Base-by-base conservation (phyloP, 2,888 invertebrate genomes). In the Amorpha juglandis region DNA sequence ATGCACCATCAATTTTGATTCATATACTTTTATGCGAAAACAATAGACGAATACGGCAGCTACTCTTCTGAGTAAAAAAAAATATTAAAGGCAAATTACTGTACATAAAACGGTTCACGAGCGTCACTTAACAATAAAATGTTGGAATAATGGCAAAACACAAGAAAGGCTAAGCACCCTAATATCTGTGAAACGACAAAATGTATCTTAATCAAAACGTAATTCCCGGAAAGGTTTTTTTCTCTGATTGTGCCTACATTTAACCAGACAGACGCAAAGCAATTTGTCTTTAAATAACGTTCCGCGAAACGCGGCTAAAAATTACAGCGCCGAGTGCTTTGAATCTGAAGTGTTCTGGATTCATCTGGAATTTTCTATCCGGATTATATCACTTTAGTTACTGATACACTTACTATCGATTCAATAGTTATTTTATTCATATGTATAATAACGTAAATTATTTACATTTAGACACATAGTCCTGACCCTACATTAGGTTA, bases 131-230 rank as follows among this genome's bases (percentile, higher is more conserved):
- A 50, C 63, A 50, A 63, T 63, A 62, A 63, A 48, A 63, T 33
- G 35, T 12, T n/a, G 63, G 33, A 63, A 35, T 63, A 33, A 33
- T 16, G 14, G 35, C 50, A 9, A 35, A 48, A 48, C 63, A 33
- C n/a, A 62, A 47, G 52, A 55, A 55, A 55, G 35, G 14, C 55
- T 65, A 58, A 66, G 67, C 68, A 69, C 65, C 68, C 63, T 70
- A 76, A 73, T 71, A 73, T 67, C 62, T 62, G 53, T 62, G 63
- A 71, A 67, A 74, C 64, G 67, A 72, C 70, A 72, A 65, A 67
- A 69, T 75, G 75, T 69, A 76, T 78, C 75, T 71, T 69, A 71
- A 78, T 76, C 68, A 70, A 68, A 75, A 76, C 73, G 77, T 71
- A 73, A 75, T 77, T 47, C 11, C 75, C 71, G 70, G 66, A 71